Conservation (phyloP, 2,797 vertebrate species). For the Pangasius djambal region DNA sequence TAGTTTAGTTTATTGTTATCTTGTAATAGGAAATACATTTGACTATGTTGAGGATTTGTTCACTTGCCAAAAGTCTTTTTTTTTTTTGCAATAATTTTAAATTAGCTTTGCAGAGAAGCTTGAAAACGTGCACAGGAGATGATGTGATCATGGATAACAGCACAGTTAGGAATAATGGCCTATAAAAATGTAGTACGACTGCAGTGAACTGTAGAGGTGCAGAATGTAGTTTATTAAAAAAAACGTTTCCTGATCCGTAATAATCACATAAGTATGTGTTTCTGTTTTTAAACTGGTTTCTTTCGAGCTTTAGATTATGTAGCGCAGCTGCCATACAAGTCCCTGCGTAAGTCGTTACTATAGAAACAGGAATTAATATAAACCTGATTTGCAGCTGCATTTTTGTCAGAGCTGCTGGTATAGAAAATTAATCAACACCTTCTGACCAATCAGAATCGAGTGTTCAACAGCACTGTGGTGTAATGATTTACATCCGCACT, state of each 20-base stretch:
- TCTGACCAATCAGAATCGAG: background rate
- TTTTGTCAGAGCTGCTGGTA: background rate
- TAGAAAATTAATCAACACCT: background rate
- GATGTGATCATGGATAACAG: background rate
- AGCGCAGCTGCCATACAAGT: too few species aligned
- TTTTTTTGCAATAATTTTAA: background rate
- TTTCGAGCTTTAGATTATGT: background rate
- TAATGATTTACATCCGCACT: background rate
- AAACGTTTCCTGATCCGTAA: background rate
- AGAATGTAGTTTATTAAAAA: background rate
- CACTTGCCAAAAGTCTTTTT: background rate
- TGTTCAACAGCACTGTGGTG: background rate
- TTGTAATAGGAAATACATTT: background rate
- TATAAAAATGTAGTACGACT: background rate
- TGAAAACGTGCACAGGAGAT: too few species aligned
- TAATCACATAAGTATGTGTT: background rate
- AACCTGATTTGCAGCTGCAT: background rate
- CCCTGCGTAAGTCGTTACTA: background rate
- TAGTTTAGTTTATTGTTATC: background rate
- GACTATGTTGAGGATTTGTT: background rate
- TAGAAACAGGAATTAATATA: background rate
- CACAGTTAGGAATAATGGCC: background rate
- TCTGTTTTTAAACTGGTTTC: background rate
- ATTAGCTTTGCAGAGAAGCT: too few species aligned
- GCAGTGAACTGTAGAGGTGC: background rate